Percentiles rank a stretch among this genome's conserved stretches.
Evolutionary conservation across 2,797 vertebrate species (phyloP).

Genomic region (Chelonia mydas): DNA sequence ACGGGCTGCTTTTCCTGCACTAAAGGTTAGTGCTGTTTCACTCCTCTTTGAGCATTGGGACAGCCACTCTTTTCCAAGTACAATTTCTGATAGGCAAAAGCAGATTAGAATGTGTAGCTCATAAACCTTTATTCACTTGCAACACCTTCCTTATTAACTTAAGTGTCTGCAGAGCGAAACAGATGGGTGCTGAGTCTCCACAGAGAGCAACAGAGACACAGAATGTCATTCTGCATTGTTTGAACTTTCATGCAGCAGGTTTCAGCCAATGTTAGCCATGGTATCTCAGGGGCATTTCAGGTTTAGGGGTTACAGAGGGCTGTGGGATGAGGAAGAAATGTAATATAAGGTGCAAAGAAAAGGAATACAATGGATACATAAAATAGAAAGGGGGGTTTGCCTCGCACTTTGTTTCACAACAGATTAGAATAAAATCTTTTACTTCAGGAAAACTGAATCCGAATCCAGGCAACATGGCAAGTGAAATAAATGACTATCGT

Average conservation of each 20-base stretch:
- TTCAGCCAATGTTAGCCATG: not conserved
- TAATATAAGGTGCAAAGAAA: not conserved
- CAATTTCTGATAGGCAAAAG: not conserved
- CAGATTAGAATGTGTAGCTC: not conserved
- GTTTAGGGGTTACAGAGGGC: not conserved
- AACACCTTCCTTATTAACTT: not conserved
- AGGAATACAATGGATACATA: not conserved
- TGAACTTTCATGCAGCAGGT: not conserved
- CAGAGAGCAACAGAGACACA: not conserved
- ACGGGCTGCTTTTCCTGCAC: conserved; percentile 57
- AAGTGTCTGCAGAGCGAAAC: not conserved
- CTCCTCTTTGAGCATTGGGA: conserved; percentile 9
- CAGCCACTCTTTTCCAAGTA: not conserved
- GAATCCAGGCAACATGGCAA: not conserved
- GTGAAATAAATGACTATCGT: not conserved
- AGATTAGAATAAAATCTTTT: not conserved
- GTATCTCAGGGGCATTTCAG: not conserved
- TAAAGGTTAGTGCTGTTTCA: conserved; percentile 58
- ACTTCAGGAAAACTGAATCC: not conserved
- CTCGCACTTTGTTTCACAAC: not conserved
- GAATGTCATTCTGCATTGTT: not conserved
- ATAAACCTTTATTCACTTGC: not conserved
- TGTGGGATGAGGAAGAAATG: not conserved
- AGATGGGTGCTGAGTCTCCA: not conserved
- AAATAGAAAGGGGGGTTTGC: not conserved